Conservation (phyloP, 92 coral and sea anemone genomes). For the Phenganax subtilis region DNA sequence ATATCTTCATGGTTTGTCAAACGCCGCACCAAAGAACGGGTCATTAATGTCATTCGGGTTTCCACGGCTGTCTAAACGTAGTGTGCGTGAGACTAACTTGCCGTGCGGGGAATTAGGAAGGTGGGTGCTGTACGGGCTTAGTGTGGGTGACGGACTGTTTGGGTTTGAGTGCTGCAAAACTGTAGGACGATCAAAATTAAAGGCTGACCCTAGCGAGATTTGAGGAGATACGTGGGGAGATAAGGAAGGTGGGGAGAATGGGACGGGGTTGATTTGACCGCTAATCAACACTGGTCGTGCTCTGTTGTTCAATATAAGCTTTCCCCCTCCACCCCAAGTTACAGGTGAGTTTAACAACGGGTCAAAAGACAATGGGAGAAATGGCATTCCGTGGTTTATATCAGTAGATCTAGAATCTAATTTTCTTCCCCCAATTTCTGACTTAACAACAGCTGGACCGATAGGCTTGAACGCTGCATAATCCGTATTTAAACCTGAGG, state of each 20-base stretch:
- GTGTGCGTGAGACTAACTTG: conserved; percentile 24
- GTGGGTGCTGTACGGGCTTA: conserved; percentile 82
- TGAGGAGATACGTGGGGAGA: conserved; percentile 95
- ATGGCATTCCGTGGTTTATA: conserved; percentile 18
- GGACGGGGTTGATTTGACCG: conserved; percentile 67
- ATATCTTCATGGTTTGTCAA: conserved; percentile 26
- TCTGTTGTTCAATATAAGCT: conserved; percentile 33
- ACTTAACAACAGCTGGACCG: conserved; percentile 20
- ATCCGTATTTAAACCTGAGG: conserved; percentile 3
- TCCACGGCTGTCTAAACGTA: conserved; percentile 37
- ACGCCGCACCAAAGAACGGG: conserved; percentile 40
- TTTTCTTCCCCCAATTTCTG: conserved; percentile 15
- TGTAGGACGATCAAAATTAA: conserved; percentile 82
- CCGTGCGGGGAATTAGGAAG: conserved; percentile 50
- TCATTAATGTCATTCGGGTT: conserved; percentile 27
- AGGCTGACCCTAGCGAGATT: conserved; percentile 67
- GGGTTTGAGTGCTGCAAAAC: conserved; percentile 78
- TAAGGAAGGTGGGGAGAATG: conserved; percentile 77
- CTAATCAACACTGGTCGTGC: conserved; percentile 39
- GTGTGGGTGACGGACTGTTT: conserved; percentile 73
- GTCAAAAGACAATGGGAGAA: conserved; percentile 26
- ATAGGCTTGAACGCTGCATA: conserved; percentile 24
- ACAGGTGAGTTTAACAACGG: conserved; percentile 26
- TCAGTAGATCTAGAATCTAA: conserved; percentile 6
- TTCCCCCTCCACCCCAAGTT: conserved; percentile 35